Conservation (phyloP, 35 echinoderm and acorn worm genomes). For the Anneissia japonica region DNA sequence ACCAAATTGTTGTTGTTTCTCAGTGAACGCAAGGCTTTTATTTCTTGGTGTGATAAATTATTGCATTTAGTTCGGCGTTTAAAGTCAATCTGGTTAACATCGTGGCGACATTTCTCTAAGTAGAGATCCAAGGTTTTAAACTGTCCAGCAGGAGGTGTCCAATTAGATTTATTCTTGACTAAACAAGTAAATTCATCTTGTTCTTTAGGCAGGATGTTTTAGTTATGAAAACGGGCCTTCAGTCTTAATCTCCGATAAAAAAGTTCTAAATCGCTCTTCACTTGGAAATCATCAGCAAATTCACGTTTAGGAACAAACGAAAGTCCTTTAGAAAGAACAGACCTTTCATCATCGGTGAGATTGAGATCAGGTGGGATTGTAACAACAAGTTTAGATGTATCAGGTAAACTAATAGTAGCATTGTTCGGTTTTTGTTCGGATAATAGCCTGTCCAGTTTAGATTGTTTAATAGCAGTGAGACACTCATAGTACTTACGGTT, state of each 20-base stretch:
- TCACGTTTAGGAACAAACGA: constrained; percentile 12
- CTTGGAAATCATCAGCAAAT: constrained; percentile 7
- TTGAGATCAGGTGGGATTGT: constrained; percentile 18
- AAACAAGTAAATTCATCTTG: no score
- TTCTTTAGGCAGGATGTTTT: no score
- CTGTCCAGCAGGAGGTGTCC: no score
- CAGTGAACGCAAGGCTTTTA: no score
- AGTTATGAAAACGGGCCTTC: not conserved
- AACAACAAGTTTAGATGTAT: not conserved
- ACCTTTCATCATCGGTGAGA: not conserved
- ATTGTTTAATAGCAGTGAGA: not conserved
- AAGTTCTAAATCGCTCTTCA: not conserved
- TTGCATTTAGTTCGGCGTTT: no score
- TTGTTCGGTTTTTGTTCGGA: not conserved
- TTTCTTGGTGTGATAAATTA: no score
- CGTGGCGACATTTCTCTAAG: no score
- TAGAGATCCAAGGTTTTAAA: no score
- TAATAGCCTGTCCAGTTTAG: not conserved
- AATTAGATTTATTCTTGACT: no score
- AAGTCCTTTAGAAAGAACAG: not conserved
- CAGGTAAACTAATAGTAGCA: not conserved
- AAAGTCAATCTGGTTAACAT: no score
- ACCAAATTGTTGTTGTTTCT: no score
- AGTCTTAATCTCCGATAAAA: not conserved
- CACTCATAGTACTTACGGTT: not conserved